Base-by-base conservation (phyloP, 2,888 invertebrate species). In the Drosophila longiperda region DNA sequence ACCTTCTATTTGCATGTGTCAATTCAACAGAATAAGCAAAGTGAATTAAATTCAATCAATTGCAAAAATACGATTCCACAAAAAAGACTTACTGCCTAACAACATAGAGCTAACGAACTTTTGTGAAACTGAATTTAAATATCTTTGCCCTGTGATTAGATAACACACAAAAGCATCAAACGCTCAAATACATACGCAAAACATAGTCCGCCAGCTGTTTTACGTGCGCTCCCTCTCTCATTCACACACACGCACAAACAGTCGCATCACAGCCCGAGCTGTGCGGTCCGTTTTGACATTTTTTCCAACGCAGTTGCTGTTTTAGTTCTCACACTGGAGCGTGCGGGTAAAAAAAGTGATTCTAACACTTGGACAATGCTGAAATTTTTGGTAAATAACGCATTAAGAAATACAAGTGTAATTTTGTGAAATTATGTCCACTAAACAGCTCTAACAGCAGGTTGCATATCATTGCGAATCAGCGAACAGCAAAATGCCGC, bases 361-460 rank as follows among this genome's bases (percentile, higher is more conserved):
- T 83, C 85, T 64, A 84, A 81, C 49, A 90, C 64, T 83, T 82
- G 82, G 88, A 92, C 88, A 61, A 93, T 93, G 93, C 58, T 93
- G 3, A 93, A 91, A 76, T 92, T 93, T 82, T 62, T 92, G 89
- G 93, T 93, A 88, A 88, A 86, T 73, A 49, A 11, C 1, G 33
- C 15, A 15, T 15, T 23, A 42, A 12, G 36, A 5, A 59, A 68
- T 29, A 20, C 23, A 55, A 66, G 15, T 40, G 15, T 17, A 61
- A 45, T 6, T 49, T 34, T 40, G 29, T 49, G 40, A 58, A 72
- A 75, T 65, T 33, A 3, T 4, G 2, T 3, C 15, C 26, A 20
- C 3, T 15, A 20, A 7, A 33, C 33, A 52, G 23, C 7, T 17
- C 29, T n/a, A 45, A 26, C 45, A 29, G n/a, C 3, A 9, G 9